These are phyloP conservation scores for Poeciliopsis paucimaculata DNA, from an alignment of 2,797 vertebrate species.

Conservation along the genomic window DNA sequence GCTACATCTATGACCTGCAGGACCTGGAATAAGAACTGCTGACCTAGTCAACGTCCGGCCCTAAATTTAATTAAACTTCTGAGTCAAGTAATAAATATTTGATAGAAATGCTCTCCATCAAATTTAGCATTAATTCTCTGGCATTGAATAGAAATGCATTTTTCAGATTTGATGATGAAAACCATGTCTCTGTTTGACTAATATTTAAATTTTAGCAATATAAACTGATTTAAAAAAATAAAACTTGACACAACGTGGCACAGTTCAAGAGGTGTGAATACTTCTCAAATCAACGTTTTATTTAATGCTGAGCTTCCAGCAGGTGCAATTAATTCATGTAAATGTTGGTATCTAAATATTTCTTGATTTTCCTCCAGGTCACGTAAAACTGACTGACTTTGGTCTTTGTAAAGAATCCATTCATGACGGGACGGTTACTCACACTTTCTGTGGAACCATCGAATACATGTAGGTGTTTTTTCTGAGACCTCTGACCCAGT, in stretches of 20 bases:
- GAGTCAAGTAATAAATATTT: background rate
- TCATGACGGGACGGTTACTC: slow-evolving; percentile 97
- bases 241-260: background rate
- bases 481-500: background rate
- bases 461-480: slow-evolving; percentile 89
- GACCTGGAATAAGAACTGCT: background rate
- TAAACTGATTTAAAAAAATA: background rate
- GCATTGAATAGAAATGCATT: background rate
- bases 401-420: slow-evolving; percentile 99
- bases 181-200: background rate
- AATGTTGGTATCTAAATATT: slow-evolving; percentile 17
- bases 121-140: background rate
- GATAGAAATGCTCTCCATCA: background rate
- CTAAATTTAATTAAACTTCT: background rate
- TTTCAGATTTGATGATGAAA: background rate
- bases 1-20: background rate
- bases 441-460: slow-evolving; percentile 99
- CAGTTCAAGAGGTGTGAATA: background rate
- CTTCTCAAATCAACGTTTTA: background rate
- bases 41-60: background rate
- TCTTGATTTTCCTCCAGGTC: slow-evolving; percentile 80
- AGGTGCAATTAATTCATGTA: background rate
- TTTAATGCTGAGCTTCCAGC: background rate
- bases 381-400: slow-evolving; percentile 96
- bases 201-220: too few relatives aligned